Conservation (phyloP, 1,140 invertebrate species). For the Microplitis mediator region DNA sequence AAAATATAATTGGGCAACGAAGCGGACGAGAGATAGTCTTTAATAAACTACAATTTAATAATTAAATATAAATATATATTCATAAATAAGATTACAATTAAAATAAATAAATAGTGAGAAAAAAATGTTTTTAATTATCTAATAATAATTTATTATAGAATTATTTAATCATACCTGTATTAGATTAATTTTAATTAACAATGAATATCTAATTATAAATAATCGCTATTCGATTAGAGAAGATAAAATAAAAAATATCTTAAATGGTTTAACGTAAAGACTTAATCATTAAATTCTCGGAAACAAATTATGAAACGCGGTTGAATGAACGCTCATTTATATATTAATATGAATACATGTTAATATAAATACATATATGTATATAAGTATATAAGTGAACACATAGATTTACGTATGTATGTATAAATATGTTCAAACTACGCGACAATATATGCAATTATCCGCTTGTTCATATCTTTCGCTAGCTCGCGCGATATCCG, state of each 20-base stretch:
- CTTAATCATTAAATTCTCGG: constrained; percentile 6
- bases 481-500: constrained; percentile 25
- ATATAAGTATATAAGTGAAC: neutral
- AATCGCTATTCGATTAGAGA: neutral
- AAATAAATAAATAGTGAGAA: too few species aligned
- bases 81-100: too few species aligned
- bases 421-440: neutral
- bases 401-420: neutral
- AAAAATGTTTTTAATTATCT: too few species aligned
- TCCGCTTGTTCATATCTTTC: constrained; percentile 19
- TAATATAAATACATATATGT: neutral
- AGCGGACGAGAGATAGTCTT: too few species aligned
- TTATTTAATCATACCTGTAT: too few species aligned
- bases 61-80: too few species aligned
- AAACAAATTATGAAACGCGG: constrained; percentile 22
- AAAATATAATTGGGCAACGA: too few species aligned
- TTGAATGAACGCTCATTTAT: constrained; percentile 17
- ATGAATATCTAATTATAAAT: neutral
- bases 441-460: neutral
- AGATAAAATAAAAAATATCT: neutral
- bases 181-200: too few species aligned
- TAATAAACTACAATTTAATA: too few species aligned
- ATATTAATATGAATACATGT: neutral
- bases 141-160: too few species aligned
- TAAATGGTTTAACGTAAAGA: neutral